Evolutionary conservation across 2,888 invertebrate species (phyloP).

Genomic region (Tipula vernalis): DNA sequence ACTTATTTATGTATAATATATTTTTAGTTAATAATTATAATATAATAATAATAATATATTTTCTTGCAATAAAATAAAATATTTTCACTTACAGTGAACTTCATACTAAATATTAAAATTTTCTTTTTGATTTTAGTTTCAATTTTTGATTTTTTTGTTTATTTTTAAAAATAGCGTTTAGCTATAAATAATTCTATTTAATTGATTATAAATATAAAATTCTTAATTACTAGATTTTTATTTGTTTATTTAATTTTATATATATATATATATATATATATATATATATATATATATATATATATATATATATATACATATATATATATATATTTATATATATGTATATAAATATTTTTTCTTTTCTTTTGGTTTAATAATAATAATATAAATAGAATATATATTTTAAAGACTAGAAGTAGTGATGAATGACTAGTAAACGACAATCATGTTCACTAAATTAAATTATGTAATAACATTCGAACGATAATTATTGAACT

Average conservation of each 20-base stretch:
- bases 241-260: not conserved
- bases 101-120: constrained; percentile 4
- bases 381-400: not conserved
- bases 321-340: not conserved
- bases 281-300: not conserved
- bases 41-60: not conserved
- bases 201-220: not conserved
- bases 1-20: not conserved
- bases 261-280: not conserved
- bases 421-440: not conserved
- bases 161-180: not conserved
- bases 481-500: not conserved
- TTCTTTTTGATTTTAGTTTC: not conserved
- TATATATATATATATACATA: not conserved
- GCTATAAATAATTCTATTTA: not conserved
- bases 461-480: not conserved
- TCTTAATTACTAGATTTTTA: not conserved
- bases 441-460: not conserved
- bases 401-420: not conserved
- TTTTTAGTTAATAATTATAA: not conserved
- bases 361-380: not conserved
- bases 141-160: not conserved
- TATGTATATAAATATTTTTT: not conserved
- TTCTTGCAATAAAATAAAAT: not conserved
- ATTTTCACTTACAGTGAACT: not conserved